Evolutionary conservation across 1,140 invertebrate genomes (phyloP).

Genomic region (Cotesia vestalis): DNA sequence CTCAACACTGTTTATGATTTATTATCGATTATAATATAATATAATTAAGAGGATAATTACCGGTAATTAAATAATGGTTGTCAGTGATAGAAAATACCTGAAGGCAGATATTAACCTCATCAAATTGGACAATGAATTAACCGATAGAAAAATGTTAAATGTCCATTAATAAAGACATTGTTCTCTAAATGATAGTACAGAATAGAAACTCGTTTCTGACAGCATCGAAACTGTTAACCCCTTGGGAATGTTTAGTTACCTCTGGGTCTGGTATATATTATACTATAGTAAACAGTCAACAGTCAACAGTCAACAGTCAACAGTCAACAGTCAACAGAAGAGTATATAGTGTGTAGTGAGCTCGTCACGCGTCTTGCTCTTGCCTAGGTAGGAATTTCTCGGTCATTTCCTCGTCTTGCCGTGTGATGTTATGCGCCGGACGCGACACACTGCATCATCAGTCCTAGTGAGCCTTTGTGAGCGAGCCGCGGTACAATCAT

Average conservation of each 20-base stretch:
- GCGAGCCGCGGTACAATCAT: too few relatives aligned
- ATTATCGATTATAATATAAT: too few relatives aligned
- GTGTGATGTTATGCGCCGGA: not conserved
- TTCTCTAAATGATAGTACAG: not conserved
- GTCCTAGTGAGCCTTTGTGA: too few relatives aligned
- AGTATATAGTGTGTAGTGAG: not conserved
- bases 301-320: not conserved
- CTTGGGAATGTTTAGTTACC: not conserved
- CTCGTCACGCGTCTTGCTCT: constrained; percentile 21
- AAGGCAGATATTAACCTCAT: too few relatives aligned
- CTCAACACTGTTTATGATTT: too few relatives aligned
- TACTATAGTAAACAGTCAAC: constrained; percentile 1
- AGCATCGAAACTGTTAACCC: not conserved
- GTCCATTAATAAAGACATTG: constrained; percentile 16
- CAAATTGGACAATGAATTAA: too few relatives aligned
- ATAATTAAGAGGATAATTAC: too few relatives aligned
- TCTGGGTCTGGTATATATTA: too few relatives aligned
- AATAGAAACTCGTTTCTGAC: constrained; percentile 1
- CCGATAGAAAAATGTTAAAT: not conserved
- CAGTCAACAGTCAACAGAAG: not conserved
- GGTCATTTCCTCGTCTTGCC: constrained; percentile 24
- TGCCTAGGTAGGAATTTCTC: constrained; percentile 10
- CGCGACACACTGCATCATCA: constrained; percentile 5
- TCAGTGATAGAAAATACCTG: too few relatives aligned
- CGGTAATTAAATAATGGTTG: too few relatives aligned